Evolutionary conservation across 2,888 invertebrate genomes (phyloP).

Genomic region (Lithosia quadra): DNA sequence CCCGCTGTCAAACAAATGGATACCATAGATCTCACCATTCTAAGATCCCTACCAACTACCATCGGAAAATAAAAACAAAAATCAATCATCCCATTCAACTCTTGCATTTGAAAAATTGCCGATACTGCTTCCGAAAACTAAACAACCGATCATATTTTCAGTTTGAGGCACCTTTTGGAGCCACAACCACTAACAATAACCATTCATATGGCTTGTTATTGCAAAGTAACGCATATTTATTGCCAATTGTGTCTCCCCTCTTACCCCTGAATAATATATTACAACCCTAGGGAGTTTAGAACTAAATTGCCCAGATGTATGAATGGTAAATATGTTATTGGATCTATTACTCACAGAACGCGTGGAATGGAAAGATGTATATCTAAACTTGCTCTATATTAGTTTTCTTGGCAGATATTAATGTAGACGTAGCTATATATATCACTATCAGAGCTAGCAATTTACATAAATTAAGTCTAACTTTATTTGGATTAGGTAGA

Average conservation of each 20-base stretch:
- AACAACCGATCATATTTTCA: conserved; percentile 40
- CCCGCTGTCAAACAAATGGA: background rate
- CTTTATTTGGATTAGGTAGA: background rate
- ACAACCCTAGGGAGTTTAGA: conserved; percentile 50
- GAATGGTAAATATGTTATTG: conserved; percentile 54
- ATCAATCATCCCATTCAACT: conserved; percentile 34
- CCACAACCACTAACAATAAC: conserved; percentile 53
- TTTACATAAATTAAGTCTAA: conserved; percentile 9
- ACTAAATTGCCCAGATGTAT: conserved; percentile 61
- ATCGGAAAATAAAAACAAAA: conserved; percentile 29
- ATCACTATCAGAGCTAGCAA: background rate
- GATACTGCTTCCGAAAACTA: conserved; percentile 25
- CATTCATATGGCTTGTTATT: conserved; percentile 62
- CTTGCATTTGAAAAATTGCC: conserved; percentile 27
- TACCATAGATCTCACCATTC: background rate
- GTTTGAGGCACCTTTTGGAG: conserved; percentile 28
- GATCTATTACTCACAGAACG: conserved; percentile 26
- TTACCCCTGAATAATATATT: conserved; percentile 49
- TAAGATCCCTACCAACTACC: background rate
- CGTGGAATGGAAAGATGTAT: conserved; percentile 24
- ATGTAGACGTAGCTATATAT: conserved; percentile 6
- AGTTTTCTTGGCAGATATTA: conserved; percentile 17
- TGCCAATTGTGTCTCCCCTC: conserved; percentile 58
- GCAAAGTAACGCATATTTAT: conserved; percentile 66
- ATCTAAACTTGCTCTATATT: conserved; percentile 29